Conservation (phyloP, 2,888 invertebrate genomes). For the Atethmia centrago region DNA sequence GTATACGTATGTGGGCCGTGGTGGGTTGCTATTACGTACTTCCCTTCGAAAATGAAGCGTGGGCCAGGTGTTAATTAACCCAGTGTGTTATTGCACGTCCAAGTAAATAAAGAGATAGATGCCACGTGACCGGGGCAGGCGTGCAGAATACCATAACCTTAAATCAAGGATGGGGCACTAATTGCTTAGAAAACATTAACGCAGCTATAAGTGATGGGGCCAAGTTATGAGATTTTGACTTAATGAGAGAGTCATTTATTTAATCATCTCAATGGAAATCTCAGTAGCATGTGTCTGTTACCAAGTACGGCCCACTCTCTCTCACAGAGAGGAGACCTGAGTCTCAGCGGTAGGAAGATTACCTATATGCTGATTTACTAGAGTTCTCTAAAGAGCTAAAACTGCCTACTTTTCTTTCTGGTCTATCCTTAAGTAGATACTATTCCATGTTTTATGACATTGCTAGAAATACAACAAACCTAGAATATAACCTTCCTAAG, state of each 20-base stretch:
- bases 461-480: not conserved
- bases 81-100: conserved; percentile 81
- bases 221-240: conserved; percentile 65
- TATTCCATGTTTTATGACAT: not conserved
- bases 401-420: not conserved
- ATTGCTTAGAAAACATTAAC: conserved; percentile 89
- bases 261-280: not conserved
- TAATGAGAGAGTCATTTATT: too few relatives aligned
- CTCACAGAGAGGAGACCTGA: not conserved
- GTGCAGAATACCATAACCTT: conserved; percentile 84
- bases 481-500: too few relatives aligned
- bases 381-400: not conserved
- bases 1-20: conserved; percentile 9
- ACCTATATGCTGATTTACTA: not conserved
- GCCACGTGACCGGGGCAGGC: conserved; percentile 86
- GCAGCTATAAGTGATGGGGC: conserved; percentile 68
- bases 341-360: not conserved
- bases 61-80: conserved; percentile 77
- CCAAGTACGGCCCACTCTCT: not conserved
- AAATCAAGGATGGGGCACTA: conserved; percentile 88
- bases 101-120: conserved; percentile 87
- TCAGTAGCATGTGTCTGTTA: not conserved
- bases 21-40: conserved; percentile 23
- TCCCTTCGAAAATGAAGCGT: conserved; percentile 52
- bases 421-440: not conserved